These are phyloP conservation scores for Zalophus californianus DNA, from an alignment of 2,797 vertebrate species.

Conservation along the genomic window DNA sequence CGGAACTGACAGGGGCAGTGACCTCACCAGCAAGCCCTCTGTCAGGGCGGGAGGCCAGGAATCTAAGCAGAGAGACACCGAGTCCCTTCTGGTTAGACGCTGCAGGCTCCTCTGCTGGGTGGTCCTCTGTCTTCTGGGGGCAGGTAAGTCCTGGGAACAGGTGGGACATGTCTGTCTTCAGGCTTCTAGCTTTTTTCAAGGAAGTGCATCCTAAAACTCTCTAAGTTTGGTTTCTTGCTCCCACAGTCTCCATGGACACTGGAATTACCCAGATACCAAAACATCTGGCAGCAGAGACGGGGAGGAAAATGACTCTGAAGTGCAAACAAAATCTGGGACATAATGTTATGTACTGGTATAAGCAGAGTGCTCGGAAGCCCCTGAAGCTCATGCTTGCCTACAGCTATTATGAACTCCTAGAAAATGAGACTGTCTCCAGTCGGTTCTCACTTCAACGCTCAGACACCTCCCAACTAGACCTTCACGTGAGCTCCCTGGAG, in stretches of 20 bases:
- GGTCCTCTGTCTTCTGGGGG: not conserved
- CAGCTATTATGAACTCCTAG: rapidly evolving
- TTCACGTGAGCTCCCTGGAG: not conserved
- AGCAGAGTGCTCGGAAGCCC: not conserved
- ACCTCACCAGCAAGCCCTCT: not conserved
- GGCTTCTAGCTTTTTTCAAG: not conserved
- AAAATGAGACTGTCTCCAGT: not conserved
- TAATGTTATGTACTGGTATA: constrained; percentile 16
- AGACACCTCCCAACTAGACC: not conserved
- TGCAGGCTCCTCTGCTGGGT: not conserved
- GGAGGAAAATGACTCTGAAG: not conserved
- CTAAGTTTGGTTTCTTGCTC: not conserved
- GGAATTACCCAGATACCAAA: constrained; percentile 62
- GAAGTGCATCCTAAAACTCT: not conserved
- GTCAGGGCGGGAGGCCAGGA: not conserved
- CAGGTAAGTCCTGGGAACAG: not conserved
- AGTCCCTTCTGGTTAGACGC: rapidly evolving
- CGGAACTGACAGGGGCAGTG: not conserved
- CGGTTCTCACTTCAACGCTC: not conserved
- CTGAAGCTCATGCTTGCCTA: not conserved
- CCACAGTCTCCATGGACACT: not conserved
- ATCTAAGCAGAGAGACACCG: not conserved
- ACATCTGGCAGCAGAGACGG: constrained; percentile 36
- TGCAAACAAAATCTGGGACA: not conserved
- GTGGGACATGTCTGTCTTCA: not conserved